Evolutionary conservation across 2,888 invertebrate species (phyloP).

Genomic region (Alcis repandata): DNA sequence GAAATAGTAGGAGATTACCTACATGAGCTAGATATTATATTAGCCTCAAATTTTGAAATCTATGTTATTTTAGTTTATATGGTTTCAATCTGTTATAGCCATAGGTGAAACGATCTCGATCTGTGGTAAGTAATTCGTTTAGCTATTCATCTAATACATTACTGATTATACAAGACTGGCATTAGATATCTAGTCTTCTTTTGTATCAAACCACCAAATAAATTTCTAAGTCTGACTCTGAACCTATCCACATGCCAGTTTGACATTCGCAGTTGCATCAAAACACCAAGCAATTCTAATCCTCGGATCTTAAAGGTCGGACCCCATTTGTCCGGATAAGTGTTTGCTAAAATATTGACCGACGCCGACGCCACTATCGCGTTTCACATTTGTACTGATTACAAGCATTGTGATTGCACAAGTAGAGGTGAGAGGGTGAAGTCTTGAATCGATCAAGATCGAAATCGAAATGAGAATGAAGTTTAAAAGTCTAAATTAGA

Average conservation of each 20-base stretch:
- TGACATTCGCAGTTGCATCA: conserved; percentile 48
- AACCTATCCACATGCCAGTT: conserved; percentile 1
- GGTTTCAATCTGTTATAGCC: too few relatives aligned
- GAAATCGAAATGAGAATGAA: not conserved
- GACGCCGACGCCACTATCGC: conserved; percentile 68
- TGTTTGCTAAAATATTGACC: conserved; percentile 82
- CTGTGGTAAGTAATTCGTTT: too few relatives aligned
- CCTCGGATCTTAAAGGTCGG: conserved; percentile 67
- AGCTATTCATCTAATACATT: too few relatives aligned
- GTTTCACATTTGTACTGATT: conserved; percentile 82
- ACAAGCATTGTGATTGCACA: conserved; percentile 59
- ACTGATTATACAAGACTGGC: too few relatives aligned
- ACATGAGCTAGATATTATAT: too few relatives aligned
- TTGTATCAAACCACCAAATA: not conserved
- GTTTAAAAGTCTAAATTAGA: too few relatives aligned
- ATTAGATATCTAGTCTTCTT: not conserved
- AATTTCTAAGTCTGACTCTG: not conserved
- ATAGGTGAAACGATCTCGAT: too few relatives aligned
- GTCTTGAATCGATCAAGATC: conserved; percentile 41
- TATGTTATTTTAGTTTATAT: too few relatives aligned
- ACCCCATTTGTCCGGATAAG: conserved; percentile 79
- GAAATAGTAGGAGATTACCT: too few relatives aligned
- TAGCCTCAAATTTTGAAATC: too few relatives aligned
- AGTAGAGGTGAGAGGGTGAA: conserved; percentile 60
- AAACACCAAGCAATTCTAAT: conserved; percentile 58